Conservation (phyloP, 2,113 vertebrate species). For the Azemiops feae region DNA sequence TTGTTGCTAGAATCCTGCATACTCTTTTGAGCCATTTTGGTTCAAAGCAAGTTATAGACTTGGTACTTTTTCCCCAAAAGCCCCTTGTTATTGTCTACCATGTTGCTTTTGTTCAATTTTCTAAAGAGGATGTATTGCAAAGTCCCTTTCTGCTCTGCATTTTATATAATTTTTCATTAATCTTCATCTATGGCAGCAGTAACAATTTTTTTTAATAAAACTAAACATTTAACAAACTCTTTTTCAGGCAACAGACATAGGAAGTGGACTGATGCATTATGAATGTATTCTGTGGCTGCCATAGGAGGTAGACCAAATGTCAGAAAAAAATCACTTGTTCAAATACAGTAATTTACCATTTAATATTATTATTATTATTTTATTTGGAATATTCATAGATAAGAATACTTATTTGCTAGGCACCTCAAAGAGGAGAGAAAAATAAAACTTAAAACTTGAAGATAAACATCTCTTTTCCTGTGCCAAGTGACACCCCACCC, state of each 20-base stretch:
- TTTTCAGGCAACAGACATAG: background rate
- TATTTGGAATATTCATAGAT: background rate
- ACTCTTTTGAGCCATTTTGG: background rate
- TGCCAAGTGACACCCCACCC: slow-evolving; percentile 49
- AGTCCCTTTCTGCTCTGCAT: background rate
- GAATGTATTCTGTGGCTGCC: background rate
- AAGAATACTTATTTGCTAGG: background rate
- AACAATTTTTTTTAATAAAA: background rate
- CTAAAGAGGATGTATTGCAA: background rate
- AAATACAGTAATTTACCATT: background rate
- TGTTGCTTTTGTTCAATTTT: background rate
- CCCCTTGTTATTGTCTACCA: background rate
- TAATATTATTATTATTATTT: background rate
- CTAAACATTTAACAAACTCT: background rate
- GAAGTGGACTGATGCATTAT: background rate
- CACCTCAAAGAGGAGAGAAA: slow-evolving; percentile 25
- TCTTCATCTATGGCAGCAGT: background rate
- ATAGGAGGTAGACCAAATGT: background rate
- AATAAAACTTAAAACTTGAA: slow-evolving; percentile 54
- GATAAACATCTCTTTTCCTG: slow-evolving; percentile 53
- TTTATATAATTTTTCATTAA: background rate
- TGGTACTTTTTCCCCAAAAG: background rate
- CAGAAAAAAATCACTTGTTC: background rate
- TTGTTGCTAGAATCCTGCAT: background rate
- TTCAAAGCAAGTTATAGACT: background rate